Percentiles rank a stretch among this genome's conserved stretches.
These are phyloP conservation scores for Empis stercorea DNA, from an alignment of 2,888 invertebrate genomes.

Conservation along the genomic window DNA sequence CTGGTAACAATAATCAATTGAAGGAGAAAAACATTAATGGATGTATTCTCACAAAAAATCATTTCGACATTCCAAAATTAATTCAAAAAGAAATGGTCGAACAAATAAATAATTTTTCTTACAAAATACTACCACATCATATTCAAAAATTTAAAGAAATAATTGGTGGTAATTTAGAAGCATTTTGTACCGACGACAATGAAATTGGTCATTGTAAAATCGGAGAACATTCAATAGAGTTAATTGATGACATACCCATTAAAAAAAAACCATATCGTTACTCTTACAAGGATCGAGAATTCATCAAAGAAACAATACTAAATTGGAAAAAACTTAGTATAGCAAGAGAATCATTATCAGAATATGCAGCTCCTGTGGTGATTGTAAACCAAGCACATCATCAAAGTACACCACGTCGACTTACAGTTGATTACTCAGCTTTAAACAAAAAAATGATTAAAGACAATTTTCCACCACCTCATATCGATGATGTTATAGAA, in stretches of 20 bases:
- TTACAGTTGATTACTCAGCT: not conserved
- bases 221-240: not conserved
- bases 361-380: slow-evolving; percentile 5
- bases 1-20: not conserved
- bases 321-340: slow-evolving; percentile 1
- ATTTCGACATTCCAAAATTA: not conserved
- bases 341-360: slow-evolving; percentile 3
- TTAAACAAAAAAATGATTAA: slow-evolving; percentile 3
- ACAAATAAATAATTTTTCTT: not conserved
- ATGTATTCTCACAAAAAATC: not conserved
- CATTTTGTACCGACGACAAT: slow-evolving; percentile 1
- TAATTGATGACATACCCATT: not conserved
- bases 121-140: not conserved
- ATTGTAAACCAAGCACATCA: slow-evolving; percentile 6
- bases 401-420: slow-evolving; percentile 1
- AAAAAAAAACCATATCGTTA: not conserved
- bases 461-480: slow-evolving; percentile 2
- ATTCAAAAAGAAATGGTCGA: not conserved
- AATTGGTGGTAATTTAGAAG: not conserved
- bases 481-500: slow-evolving; percentile 3
- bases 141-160: not conserved
- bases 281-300: not conserved
- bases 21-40: not conserved
- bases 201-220: slow-evolving; percentile 1
- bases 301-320: not conserved